A percentile compares a stretch with the other conserved stretches of the same genome.
Conservation (phyloP, 2,888 invertebrate species). For the Cataglyphis cursor region DNA sequence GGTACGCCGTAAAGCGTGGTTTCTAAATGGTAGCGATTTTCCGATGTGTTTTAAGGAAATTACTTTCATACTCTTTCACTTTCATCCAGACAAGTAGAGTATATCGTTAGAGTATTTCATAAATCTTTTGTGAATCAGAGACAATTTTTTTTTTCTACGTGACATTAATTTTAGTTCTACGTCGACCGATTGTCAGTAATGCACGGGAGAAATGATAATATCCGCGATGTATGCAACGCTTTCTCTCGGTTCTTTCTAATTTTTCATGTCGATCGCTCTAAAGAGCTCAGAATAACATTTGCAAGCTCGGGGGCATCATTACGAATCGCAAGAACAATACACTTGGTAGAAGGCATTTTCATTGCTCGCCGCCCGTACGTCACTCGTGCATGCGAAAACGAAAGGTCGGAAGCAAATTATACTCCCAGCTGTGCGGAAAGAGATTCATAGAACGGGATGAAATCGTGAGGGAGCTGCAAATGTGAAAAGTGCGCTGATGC, state of each 20-base stretch:
- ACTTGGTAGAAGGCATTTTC: conserved; percentile 63
- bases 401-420: conserved; percentile 60
- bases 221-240: not conserved
- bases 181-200: not conserved
- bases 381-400: conserved; percentile 59
- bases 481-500: not conserved
- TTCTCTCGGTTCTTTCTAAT: conserved; percentile 30
- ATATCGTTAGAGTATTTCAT: not conserved
- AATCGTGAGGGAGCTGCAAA: conserved; percentile 13
- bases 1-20: conserved; percentile 16
- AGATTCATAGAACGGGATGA: not conserved
- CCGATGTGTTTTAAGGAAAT: conserved; percentile 34
- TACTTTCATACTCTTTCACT: conserved; percentile 12
- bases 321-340: conserved; percentile 68
- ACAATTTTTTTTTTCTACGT: not conserved
- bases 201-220: conserved; percentile 1
- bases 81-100: not conserved
- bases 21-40: conserved; percentile 50
- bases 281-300: conserved; percentile 37
- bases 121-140: not conserved
- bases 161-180: not conserved
- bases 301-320: conserved; percentile 66
- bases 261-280: conserved; percentile 20
- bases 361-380: conserved; percentile 56
- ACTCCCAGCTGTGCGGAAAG: conserved; percentile 8